Conservation (phyloP, 1,140 invertebrate genomes). For the Caerostris darwini region DNA sequence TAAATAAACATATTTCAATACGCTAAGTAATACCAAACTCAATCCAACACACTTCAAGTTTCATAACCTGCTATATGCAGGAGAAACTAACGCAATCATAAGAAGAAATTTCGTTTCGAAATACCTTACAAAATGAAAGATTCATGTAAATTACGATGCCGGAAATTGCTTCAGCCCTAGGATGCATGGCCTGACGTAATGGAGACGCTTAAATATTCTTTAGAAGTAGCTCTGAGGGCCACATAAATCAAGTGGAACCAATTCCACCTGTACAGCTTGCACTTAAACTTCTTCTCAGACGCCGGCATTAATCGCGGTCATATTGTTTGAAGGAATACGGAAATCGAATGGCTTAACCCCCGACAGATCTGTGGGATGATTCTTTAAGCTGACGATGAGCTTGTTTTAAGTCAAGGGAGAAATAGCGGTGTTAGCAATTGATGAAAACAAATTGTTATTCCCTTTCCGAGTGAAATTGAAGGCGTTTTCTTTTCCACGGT, state of each 20-base stretch:
- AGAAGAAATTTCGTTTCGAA: not conserved
- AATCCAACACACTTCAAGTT: not conserved
- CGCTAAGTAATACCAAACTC: no score
- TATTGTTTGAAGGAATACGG: not conserved
- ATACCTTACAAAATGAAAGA: slow-evolving; percentile 20
- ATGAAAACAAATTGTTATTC: slow-evolving; percentile 38
- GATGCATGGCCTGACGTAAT: not conserved
- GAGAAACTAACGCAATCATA: not conserved
- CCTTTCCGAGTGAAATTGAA: not conserved
- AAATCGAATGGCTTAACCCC: not conserved
- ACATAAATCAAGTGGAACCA: not conserved
- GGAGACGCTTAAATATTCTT: not conserved
- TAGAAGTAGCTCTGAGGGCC: not conserved
- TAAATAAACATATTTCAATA: no score
- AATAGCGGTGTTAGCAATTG: not conserved
- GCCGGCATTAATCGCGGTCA: not conserved
- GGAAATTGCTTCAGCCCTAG: not conserved
- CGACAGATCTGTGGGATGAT: not conserved
- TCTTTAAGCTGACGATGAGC: not conserved
- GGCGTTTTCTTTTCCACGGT: not conserved
- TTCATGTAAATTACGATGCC: slow-evolving; percentile 42
- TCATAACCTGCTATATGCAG: not conserved
- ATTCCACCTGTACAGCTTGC: not conserved
- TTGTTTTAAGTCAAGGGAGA: not conserved
- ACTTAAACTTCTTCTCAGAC: not conserved